These are phyloP conservation scores for Drosophila kambysellisi DNA, from an alignment of 2,888 invertebrate genomes.

Conservation along the genomic window DNA sequence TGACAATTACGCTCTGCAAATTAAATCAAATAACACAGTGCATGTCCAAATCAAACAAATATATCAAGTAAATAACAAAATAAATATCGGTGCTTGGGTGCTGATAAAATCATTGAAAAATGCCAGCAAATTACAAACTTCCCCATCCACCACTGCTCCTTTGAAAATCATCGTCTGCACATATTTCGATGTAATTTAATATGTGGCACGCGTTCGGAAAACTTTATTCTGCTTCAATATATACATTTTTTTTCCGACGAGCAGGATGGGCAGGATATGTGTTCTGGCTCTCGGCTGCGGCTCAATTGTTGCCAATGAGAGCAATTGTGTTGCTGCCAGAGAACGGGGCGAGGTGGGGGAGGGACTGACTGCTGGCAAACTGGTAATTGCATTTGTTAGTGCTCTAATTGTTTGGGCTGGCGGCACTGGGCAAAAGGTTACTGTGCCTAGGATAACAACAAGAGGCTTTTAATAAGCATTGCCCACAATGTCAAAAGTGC, in stretches of 20 bases:
- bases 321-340: conserved; percentile 66
- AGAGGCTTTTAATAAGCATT: conserved; percentile 74
- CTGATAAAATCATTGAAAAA: conserved; percentile 73
- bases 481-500: conserved; percentile 6
- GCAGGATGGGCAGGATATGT: conserved; percentile 50
- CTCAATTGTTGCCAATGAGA: conserved; percentile 78
- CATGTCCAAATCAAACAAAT: conserved; percentile 57
- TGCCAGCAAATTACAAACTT: conserved; percentile 77
- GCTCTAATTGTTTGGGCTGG: conserved; percentile 73
- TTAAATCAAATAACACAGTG: conserved; percentile 67
- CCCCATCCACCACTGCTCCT: conserved; percentile 8
- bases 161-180: conserved; percentile 64
- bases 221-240: conserved; percentile 54
- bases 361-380: conserved; percentile 40
- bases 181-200: conserved; percentile 83
- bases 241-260: conserved; percentile 3
- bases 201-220: conserved; percentile 81
- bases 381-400: conserved; percentile 78
- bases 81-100: conserved; percentile 15
- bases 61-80: conserved; percentile 70
- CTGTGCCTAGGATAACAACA: conserved; percentile 72
- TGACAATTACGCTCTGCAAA: conserved; percentile 65
- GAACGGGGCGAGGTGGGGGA: not conserved
- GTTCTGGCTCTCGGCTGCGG: conserved; percentile 38
- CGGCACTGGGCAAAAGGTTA: conserved; percentile 62